Evolutionary conservation across 2,888 invertebrate species (phyloP), one percentile per base, ranked within the genome.

Genomic region (Scotopteryx bipunctaria): DNA sequence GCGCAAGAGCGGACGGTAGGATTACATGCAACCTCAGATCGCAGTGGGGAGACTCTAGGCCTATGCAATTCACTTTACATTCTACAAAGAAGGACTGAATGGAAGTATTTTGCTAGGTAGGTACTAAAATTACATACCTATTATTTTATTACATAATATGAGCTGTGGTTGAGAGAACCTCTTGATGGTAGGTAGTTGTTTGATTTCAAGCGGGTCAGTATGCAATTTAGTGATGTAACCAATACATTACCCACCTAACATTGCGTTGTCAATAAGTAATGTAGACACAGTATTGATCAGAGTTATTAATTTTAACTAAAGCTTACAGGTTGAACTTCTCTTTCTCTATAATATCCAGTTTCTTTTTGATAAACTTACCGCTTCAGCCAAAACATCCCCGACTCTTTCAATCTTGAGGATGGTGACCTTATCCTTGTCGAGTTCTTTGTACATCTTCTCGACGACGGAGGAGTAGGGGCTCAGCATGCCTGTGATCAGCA

Each of bases 381-480:
- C 93, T 86, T 97, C 97, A 57, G 94, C 93, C 54, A 97, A 90
- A 3, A 97, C 96, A 84, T 97, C 97, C n/a, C 96, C 96, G 37
- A 94, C 95, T 55, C 94, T 93, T 69, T 97, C 97, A 55, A 97
- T 93, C 78, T 96, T 95, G 45, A 97, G 91, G 58, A 97, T 93
- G 55, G 96, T 96, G 42, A 96, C 94, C 73, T 94, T 94, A 69
- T 95, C 94, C 78, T 95, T 96, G 76, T 96, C 95, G 76, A 95
- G 91, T 66, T 94, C 94, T 54, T 93, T 92, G 86, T 95, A 93
- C 81, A 96, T 92, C 69, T 94, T 94, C 81, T 95, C 95, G 37
- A 97, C 95, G 54, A 96, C 95, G 55, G 93, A 91, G 55, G 95
- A 92, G 83, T 96, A 96, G 0, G 95, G 94, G 47, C 95, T 94